Percentiles rank a stretch among this genome's conserved stretches.
Conservation (phyloP, 2,797 vertebrate species). For the Acanthiza pusilla region DNA sequence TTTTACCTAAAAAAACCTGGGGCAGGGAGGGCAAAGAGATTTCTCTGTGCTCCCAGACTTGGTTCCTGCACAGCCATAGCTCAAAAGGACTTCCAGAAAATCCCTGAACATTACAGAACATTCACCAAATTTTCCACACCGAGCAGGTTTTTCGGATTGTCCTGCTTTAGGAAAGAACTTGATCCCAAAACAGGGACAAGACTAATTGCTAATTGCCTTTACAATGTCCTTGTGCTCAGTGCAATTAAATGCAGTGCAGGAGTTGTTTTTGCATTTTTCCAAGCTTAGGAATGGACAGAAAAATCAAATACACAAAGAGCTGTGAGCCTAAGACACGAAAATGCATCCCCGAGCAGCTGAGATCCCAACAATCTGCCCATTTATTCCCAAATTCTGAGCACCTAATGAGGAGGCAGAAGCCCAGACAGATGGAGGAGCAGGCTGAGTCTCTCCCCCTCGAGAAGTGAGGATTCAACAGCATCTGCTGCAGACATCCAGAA, state of each 20-base stretch:
- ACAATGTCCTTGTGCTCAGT: not conserved
- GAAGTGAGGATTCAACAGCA: slow-evolving; percentile 19
- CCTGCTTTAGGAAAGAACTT: not conserved
- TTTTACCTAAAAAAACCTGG: not conserved
- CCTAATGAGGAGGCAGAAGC: slow-evolving; percentile 11
- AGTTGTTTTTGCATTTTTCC: not conserved
- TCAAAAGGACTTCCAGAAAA: not conserved
- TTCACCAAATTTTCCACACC: not conserved
- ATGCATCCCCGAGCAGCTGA: not conserved
- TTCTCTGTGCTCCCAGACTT: not conserved
- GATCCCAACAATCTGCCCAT: not conserved
- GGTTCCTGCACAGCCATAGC: not conserved
- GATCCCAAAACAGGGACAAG: not conserved
- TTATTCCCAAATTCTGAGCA: not conserved
- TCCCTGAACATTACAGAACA: not conserved
- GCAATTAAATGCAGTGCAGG: not conserved
- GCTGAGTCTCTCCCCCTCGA: slow-evolving; percentile 1
- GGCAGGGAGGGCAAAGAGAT: not conserved
- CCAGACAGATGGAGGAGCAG: slow-evolving; percentile 44
- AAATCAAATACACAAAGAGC: not conserved
- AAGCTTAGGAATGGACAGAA: not conserved
- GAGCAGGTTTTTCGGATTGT: not conserved
- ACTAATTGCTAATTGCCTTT: not conserved
- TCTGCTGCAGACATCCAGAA: slow-evolving; percentile 43
- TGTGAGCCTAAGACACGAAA: not conserved